Percentiles rank a stretch among this genome's conserved stretches.
These are phyloP conservation scores for Prostheceraeus crozeri DNA, from an alignment of 2,888 invertebrate species.

Conservation along the genomic window DNA sequence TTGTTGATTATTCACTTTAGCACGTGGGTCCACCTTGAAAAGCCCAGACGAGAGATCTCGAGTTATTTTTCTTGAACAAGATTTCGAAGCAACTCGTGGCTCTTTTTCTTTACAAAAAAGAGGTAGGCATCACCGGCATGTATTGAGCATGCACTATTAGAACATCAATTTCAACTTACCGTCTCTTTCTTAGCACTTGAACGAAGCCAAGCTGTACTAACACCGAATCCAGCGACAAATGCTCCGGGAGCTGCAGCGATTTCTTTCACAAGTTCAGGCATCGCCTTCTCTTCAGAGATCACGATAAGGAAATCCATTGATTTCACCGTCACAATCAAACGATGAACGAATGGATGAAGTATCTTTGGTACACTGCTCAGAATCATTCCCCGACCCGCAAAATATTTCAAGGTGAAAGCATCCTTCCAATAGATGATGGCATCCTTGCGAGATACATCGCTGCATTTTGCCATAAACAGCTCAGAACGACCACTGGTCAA, in stretches of 20 bases:
- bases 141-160: too few species aligned
- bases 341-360: background rate
- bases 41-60: too few species aligned
- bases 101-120: too few species aligned
- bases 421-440: conserved; percentile 13
- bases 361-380: background rate
- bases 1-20: too few species aligned
- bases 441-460: background rate
- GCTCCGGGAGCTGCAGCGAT: background rate
- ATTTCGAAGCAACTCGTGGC: too few species aligned
- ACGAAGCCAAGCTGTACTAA: too few species aligned
- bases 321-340: conserved; percentile 1
- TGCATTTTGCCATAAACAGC: background rate
- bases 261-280: background rate
- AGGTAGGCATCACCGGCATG: too few species aligned
- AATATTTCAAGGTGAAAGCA: conserved; percentile 1
- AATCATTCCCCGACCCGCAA: background rate
- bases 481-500: background rate
- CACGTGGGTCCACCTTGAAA: too few species aligned
- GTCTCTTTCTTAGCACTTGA: too few species aligned
- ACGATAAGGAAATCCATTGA: background rate
- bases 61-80: too few species aligned
- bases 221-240: too few species aligned
- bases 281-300: background rate
- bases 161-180: too few species aligned